phyloP scores from a whole-genome alignment of 2,797 vertebrate species.

The Neopelma chrysocephalum region DNA sequence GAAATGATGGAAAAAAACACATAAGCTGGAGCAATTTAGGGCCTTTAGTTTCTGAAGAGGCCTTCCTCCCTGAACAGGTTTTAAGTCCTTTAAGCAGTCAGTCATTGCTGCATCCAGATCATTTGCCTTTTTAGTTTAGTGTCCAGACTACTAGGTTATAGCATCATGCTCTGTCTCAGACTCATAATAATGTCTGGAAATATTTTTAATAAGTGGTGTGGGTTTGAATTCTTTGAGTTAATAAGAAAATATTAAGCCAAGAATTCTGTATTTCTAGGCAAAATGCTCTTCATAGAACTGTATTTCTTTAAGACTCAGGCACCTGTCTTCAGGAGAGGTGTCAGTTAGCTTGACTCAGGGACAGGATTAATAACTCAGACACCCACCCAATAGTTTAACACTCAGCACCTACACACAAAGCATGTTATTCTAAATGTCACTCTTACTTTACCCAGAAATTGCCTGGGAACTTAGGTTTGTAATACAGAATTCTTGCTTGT shows the following conservation, averaged over 20 bases:
- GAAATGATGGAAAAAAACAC: not conserved
- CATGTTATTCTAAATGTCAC: constrained; percentile 2
- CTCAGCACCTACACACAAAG: not conserved
- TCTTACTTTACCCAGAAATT: constrained; percentile 1
- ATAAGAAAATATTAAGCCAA: not conserved
- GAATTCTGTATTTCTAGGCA: not conserved
- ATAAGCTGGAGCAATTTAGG: not conserved
- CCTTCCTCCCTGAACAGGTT: not conserved
- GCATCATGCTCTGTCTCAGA: not conserved
- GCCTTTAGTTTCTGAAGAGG: not conserved
- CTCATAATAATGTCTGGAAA: not conserved
- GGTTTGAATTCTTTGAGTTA: not conserved
- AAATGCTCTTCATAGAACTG: not conserved
- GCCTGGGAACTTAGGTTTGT: not conserved
- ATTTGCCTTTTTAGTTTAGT: not conserved
- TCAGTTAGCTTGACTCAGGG: not conserved
- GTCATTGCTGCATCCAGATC: not conserved
- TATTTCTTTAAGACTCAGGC: not conserved
- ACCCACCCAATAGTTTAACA: not conserved
- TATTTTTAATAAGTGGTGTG: not conserved
- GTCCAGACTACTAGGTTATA: not conserved
- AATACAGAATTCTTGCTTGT: not conserved
- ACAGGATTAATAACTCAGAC: not conserved
- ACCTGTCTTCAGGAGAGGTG: not conserved
- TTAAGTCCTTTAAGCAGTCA: not conserved